A percentile compares a stretch with the other conserved stretches of the same genome.
Conservation (phyloP, 1,140 invertebrate species). For the Eumaeus atala region DNA sequence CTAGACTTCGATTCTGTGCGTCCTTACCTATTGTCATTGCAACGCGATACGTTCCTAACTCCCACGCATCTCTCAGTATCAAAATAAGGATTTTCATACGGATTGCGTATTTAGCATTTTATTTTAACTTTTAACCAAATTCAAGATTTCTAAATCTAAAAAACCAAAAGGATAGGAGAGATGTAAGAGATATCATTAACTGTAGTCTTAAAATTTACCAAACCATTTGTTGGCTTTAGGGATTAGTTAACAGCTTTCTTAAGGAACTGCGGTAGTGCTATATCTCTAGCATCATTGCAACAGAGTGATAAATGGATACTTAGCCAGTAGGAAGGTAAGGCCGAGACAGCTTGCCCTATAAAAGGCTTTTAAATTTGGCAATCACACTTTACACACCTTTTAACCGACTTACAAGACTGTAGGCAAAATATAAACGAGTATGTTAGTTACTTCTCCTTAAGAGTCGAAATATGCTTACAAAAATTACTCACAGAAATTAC, state of each 20-base stretch:
- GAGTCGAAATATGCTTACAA: conserved; percentile 8
- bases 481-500: conserved; percentile 7
- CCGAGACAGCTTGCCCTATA: conserved; percentile 22
- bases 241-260: conserved; percentile 2
- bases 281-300: not conserved
- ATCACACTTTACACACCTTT: conserved; percentile 13
- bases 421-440: not conserved
- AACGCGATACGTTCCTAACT: no score
- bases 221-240: conserved; percentile 5
- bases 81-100: no score
- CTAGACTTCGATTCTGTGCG: no score
- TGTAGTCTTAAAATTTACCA: conserved; percentile 4
- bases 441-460: not conserved
- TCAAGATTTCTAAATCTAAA: no score
- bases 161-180: no score
- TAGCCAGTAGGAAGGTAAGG: conserved; percentile 22
- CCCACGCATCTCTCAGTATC: no score
- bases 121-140: no score
- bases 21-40: no score
- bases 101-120: no score
- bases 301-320: conserved; percentile 21
- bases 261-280: conserved; percentile 5
- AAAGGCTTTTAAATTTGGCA: conserved; percentile 23
- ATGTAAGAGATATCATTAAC: no score
- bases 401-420: conserved; percentile 11